A percentile compares a stretch with the other conserved stretches of the same genome.
phyloP scores from a whole-genome alignment of 1,140 invertebrate genomes.

The Fopius arisanus region DNA sequence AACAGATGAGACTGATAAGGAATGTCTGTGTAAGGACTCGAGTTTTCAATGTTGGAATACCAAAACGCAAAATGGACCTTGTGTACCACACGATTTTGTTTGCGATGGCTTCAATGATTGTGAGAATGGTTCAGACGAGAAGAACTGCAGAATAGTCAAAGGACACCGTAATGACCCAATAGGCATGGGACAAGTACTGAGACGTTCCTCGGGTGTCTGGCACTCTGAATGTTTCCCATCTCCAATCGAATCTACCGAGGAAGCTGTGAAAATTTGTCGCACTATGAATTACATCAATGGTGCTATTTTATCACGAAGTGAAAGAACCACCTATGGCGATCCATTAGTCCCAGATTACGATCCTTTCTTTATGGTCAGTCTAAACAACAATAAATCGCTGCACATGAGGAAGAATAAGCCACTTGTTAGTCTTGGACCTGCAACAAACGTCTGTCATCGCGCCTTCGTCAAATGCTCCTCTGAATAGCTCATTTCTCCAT shows the following conservation, averaged over 20 bases:
- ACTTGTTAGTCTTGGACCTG: conserved; percentile 35
- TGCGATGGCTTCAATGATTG: conserved; percentile 78
- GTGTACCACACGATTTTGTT: conserved; percentile 74
- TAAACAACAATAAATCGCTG: conserved; percentile 37
- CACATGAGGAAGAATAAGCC: conserved; percentile 40
- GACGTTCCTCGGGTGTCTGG: conserved; percentile 68
- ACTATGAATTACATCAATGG: conserved; percentile 41
- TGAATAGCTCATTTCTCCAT: background rate
- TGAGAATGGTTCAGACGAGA: conserved; percentile 74
- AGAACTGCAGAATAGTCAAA: conserved; percentile 58
- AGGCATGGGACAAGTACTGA: conserved; percentile 66
- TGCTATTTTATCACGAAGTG: background rate
- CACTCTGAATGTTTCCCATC: conserved; percentile 67
- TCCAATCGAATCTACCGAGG: conserved; percentile 22
- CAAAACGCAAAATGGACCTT: conserved; percentile 46
- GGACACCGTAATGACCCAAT: conserved; percentile 34
- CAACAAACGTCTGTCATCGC: conserved; percentile 41
- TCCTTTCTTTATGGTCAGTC: conserved; percentile 45
- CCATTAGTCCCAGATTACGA: conserved; percentile 32
- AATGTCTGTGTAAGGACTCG: conserved; percentile 69
- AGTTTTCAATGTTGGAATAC: conserved; percentile 63
- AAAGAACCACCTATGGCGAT: background rate
- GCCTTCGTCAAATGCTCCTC: conserved; percentile 44
- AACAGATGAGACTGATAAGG: conserved; percentile 75
- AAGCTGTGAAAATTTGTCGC: conserved; percentile 38